These are phyloP conservation scores for Epinephelus lanceolatus DNA, from an alignment of 2,113 vertebrate genomes.

Conservation along the genomic window DNA sequence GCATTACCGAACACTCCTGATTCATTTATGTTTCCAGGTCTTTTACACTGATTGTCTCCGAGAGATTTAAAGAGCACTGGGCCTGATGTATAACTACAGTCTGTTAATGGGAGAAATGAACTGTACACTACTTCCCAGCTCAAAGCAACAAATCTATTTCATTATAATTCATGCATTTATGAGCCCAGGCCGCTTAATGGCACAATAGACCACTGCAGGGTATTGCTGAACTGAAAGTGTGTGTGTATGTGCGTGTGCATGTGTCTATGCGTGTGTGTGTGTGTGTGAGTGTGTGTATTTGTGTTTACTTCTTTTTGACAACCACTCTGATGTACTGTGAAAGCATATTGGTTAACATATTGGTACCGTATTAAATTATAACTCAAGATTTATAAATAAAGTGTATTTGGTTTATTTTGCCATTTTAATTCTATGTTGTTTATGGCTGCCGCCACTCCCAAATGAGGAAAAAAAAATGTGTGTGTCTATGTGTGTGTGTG, in stretches of 20 bases:
- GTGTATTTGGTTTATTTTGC: constrained; percentile 89
- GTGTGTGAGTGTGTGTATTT: constrained; percentile 32
- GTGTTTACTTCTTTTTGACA: constrained; percentile 91
- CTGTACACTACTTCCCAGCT: constrained; percentile 37
- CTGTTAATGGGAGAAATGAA: constrained; percentile 15
- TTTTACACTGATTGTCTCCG: constrained; percentile 51
- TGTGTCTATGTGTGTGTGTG: background rate
- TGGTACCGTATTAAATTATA: constrained; percentile 93
- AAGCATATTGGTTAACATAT: constrained; percentile 86
- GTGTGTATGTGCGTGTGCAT: constrained; percentile 2
- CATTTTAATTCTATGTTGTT: constrained; percentile 35
- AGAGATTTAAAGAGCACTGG: constrained; percentile 54
- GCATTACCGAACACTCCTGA: constrained; percentile 51
- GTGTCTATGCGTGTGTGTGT: constrained; percentile 3
- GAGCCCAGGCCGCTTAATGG: constrained; percentile 64
- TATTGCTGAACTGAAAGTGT: constrained; percentile 85
- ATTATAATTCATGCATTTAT: constrained; percentile 47
- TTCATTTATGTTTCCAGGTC: constrained; percentile 34
- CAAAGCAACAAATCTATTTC: constrained; percentile 37
- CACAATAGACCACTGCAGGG: constrained; percentile 83
- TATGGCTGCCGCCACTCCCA: constrained; percentile 19
- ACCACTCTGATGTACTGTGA: constrained; percentile 92
- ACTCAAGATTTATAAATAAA: constrained; percentile 96
- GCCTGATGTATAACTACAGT: constrained; percentile 4
- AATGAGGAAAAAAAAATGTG: background rate